Base-by-base conservation (phyloP, 2,888 invertebrate genomes). In the Cheilosia grossa region DNA sequence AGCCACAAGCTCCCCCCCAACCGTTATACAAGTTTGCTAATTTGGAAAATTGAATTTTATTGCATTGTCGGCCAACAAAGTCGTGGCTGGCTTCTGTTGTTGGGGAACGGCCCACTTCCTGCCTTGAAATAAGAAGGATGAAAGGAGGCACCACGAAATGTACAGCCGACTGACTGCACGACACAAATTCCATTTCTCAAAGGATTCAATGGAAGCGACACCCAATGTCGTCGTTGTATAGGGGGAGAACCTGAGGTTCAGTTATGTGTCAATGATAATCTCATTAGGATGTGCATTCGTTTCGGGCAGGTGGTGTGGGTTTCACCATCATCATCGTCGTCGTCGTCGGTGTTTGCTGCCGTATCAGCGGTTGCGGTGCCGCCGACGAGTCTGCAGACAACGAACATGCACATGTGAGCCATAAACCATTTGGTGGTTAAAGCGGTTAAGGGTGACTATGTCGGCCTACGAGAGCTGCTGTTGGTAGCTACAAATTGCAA, bases 21-120 rank as follows among this genome's bases (percentile, higher is more conserved):
- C 27, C 42, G n/a, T 47, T 49, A 27, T 19, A 24, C 51, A 72
- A 66, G 40, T 72, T 63, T 72, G 72, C 61, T 82, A 72, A 82
- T 82, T 82, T 78, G 54, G 72, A 44, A 82, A 78, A 82, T 82
- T 82, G 78, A 82, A 82, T 82, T 78, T 82, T 67, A 82, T 82
- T 78, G 82, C 77, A 82, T 82, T 82, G 77, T 77, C 66, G 77
- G 54, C 66, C 64, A 72, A 77, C 66, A 82, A 66, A 66, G 78
- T 56, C 56, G 24, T n/a, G 15, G 27, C 51, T 61, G 37, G 37
- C 53, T 72, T 21, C 17, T 42, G 49, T 56, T 54, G 42, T 59
- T 63, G 37, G 59, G 53, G n/a, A 17, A 54, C 66, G 82, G 77
- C 56, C 72, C 42, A 82, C 54, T 73, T 67, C 78, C 70, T 56